These are phyloP conservation scores for Lacanobia oleracea DNA, from an alignment of 2,888 invertebrate genomes.

Conservation along the genomic window DNA sequence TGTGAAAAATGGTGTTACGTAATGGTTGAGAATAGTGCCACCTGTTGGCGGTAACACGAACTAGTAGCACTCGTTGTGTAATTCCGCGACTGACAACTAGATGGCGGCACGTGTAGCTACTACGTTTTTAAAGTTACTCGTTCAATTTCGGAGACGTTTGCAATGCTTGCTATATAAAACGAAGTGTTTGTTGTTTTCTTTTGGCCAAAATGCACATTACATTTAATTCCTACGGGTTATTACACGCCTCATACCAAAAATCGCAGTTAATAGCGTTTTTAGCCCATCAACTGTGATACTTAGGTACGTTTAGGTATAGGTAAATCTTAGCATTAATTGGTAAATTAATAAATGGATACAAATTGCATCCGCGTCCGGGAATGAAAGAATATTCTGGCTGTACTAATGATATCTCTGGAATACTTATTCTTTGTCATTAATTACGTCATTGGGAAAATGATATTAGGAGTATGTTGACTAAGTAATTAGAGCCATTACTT, in stretches of 20 bases:
- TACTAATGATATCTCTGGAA: constrained; percentile 12
- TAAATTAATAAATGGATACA: constrained; percentile 14
- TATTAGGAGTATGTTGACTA: too few relatives aligned
- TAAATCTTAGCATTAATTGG: constrained; percentile 7
- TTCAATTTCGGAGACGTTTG: constrained; percentile 1
- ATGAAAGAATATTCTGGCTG: background rate
- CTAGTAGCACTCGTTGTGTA: constrained; percentile 31
- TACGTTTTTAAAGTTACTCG: background rate
- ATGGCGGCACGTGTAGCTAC: constrained; percentile 41
- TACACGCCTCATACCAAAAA: background rate
- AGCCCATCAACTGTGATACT: background rate
- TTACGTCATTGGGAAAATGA: background rate
- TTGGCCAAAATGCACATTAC: constrained; percentile 32
- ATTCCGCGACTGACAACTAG: constrained; percentile 31
- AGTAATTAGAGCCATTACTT: too few relatives aligned
- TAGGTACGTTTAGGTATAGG: background rate
- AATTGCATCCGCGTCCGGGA: constrained; percentile 13
- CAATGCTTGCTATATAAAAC: constrained; percentile 30
- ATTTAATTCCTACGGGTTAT: background rate
- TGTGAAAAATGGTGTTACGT: constrained; percentile 20
- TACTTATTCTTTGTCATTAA: constrained; percentile 2
- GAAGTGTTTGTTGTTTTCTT: constrained; percentile 8
- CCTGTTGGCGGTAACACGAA: constrained; percentile 58
- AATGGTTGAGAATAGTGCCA: constrained; percentile 59
- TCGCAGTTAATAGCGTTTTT: background rate